Conservation (phyloP, 2,888 invertebrate genomes). For the Deroplatys truncata region DNA sequence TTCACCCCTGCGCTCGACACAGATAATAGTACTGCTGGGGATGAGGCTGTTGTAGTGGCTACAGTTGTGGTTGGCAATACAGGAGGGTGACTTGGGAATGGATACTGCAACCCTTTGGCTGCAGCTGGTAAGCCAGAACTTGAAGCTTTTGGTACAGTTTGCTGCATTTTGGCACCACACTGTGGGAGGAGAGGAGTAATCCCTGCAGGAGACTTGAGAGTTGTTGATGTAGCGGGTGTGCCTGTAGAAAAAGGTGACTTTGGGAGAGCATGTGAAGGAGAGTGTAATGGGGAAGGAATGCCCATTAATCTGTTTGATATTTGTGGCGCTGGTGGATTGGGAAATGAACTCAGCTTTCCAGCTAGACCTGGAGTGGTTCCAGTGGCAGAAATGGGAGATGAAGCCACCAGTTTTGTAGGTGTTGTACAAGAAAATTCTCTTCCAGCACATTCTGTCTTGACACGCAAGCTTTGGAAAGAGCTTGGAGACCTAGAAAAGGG, state of each 20-base stretch:
- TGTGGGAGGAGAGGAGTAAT: conserved; percentile 18
- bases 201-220: conserved; percentile 25
- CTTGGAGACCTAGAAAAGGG: conserved; percentile 28
- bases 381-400: conserved; percentile 19
- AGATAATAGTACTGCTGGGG: conserved; percentile 16
- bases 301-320: conserved; percentile 20
- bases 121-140: conserved; percentile 22
- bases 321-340: conserved; percentile 18
- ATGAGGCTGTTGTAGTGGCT: conserved; percentile 35
- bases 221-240: conserved; percentile 24
- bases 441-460: conserved; percentile 32
- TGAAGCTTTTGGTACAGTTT: conserved; percentile 23
- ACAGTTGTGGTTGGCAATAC: conserved; percentile 41
- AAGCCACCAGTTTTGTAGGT: conserved; percentile 27
- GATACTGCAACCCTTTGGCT: conserved; percentile 65
- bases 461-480: conserved; percentile 26
- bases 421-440: conserved; percentile 27
- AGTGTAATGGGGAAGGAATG: conserved; percentile 27
- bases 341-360: conserved; percentile 17
- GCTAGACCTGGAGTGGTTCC: conserved; percentile 20
- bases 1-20: conserved; percentile 21
- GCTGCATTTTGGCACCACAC: conserved; percentile 14
- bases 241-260: conserved; percentile 31
- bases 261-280: conserved; percentile 24
- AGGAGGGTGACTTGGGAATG: conserved; percentile 74